phyloP scores from a whole-genome alignment of 2,797 vertebrate genomes.

The Mormyrops boulengeri region DNA sequence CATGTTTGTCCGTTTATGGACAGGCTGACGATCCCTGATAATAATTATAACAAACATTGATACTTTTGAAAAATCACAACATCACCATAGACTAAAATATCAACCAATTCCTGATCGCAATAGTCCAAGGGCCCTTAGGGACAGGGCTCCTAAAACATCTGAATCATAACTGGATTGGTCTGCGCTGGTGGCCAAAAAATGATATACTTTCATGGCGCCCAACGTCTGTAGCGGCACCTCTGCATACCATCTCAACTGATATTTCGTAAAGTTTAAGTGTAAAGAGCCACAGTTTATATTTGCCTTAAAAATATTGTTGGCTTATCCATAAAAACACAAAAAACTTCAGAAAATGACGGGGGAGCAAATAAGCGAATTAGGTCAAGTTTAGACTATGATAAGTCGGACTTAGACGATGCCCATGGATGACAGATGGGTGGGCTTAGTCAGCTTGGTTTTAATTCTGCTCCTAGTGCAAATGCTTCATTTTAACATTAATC shows the following conservation, averaged over 20 bases:
- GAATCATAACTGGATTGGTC: not conserved
- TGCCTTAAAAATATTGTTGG: not conserved
- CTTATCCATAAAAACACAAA: not conserved
- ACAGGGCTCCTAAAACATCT: not conserved
- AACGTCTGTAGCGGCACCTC: not conserved
- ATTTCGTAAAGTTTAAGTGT: not conserved
- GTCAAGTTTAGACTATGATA: not conserved
- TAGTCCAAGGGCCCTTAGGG: not conserved
- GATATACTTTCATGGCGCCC: not conserved
- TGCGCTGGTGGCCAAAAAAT: not conserved
- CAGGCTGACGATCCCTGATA: not conserved
- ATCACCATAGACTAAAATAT: not conserved
- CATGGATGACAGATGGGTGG: not conserved
- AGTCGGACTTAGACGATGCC: not conserved
- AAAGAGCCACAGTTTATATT: not conserved
- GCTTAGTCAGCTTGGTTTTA: not conserved
- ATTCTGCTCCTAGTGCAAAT: not conserved
- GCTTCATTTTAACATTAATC: conserved; percentile 2
- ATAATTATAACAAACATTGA: not conserved
- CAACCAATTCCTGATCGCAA: not conserved
- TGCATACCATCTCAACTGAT: not conserved
- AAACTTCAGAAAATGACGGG: not conserved
- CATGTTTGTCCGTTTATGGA: not conserved
- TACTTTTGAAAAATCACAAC: not conserved
- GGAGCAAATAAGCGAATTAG: not conserved